phyloP scores from a whole-genome alignment of 2,888 invertebrate genomes.

The Agrochola lota region DNA sequence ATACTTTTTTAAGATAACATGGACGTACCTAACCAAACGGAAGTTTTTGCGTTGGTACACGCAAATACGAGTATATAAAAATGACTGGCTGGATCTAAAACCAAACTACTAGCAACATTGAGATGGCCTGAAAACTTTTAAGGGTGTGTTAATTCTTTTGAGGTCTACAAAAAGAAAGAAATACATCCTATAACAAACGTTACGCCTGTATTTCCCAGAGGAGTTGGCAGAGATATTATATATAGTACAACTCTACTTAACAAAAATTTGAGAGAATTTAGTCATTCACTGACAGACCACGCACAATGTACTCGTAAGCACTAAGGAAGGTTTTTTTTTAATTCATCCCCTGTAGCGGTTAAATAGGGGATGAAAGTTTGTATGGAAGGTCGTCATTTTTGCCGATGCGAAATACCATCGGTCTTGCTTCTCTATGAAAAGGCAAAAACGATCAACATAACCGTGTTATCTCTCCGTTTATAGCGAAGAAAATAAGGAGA shows the following conservation, averaged over 20 bases:
- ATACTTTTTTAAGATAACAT: conserved; percentile 9
- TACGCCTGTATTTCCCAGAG: background rate
- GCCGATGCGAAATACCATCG: background rate
- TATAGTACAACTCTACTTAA: background rate
- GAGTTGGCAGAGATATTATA: too few species aligned
- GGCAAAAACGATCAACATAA: too few species aligned
- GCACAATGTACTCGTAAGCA: too few species aligned
- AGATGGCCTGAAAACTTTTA: background rate
- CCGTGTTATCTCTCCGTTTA: background rate
- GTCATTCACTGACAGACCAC: too few species aligned
- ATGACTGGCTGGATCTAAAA: background rate
- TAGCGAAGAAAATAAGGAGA: conserved; percentile 5
- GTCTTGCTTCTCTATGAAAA: background rate
- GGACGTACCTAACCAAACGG: background rate
- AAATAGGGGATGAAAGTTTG: background rate
- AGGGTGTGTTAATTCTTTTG: too few species aligned
- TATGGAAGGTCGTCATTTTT: background rate
- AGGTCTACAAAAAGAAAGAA: too few species aligned
- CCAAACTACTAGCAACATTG: background rate
- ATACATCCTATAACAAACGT: background rate
- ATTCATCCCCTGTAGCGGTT: too few species aligned
- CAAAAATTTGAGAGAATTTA: too few species aligned
- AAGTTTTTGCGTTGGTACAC: background rate
- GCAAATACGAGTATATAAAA: background rate
- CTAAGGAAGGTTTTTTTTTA: too few species aligned